These are phyloP conservation scores for Polydrusus cervinus DNA, from an alignment of 2,888 invertebrate species.

Conservation along the genomic window DNA sequence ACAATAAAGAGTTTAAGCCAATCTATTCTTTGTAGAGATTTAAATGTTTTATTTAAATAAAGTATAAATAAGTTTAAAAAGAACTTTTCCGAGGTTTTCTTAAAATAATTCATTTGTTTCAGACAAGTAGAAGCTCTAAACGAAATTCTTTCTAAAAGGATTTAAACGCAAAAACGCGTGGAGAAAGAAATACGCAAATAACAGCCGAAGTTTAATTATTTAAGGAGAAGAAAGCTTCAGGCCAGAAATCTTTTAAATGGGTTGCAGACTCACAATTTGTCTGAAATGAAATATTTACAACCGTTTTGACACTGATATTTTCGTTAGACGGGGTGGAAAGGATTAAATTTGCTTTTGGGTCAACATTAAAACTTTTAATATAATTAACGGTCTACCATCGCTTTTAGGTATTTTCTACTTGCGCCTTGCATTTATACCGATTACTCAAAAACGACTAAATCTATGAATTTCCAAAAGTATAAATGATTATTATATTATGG, in stretches of 20 bases:
- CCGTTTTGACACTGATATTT: conserved; percentile 15
- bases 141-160: conserved; percentile 11
- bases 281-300: conserved; percentile 11
- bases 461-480: no score
- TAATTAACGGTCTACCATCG: no score
- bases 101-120: conserved; percentile 4
- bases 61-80: no score
- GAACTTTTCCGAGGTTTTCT: background rate
- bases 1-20: no score
- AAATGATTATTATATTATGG: no score
- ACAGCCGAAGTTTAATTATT: conserved; percentile 17
- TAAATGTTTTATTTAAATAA: no score
- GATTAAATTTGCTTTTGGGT: background rate
- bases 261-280: conserved; percentile 11
- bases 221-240: conserved; percentile 12
- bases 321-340: background rate
- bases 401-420: no score
- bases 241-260: conserved; percentile 15
- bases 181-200: conserved; percentile 10
- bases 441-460: no score
- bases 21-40: no score
- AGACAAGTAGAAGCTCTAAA: background rate
- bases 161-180: conserved; percentile 13
- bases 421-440: no score
- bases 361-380: background rate